Base-by-base conservation (phyloP, 2,888 invertebrate genomes). In the Panzeria rudis region DNA sequence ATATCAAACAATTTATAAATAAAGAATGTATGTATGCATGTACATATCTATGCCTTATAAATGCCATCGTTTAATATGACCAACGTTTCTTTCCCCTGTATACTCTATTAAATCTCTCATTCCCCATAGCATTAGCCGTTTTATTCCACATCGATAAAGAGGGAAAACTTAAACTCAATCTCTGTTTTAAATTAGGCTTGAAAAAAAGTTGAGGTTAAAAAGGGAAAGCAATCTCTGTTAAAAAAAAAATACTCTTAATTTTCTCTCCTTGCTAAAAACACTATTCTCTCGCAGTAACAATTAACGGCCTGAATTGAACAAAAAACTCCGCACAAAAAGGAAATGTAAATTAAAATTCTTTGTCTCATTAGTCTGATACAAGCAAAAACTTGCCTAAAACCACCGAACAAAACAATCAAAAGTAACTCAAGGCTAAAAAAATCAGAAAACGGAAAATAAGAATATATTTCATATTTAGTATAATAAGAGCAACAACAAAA, bases 291-390 rank as follows among this genome's bases (percentile, higher is more conserved):
- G 4, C 20, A 35, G 15, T 11, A 38, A 9, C 66, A 68, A 62
- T 52, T 52, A 62, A 78, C 6, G n/a, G 38, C 7, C 29, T 32
- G 38, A 41, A 15, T 32, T 15, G 13, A 20, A 32, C 25, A 29
- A 59, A 50, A 50, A 17, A 69, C 11, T 20, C 5, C 5, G 8
- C 20, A 73, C 6, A 72, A 66, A 61, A 71, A 71, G 61, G 61
- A 78, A 71, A 71, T 78, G 52, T 20, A 52, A 78, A 78, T 78
- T 78, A 78, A 78, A 78, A 78, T 78, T 69, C 69, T 69, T 78
- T 52, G 50, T 69, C 52, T 78, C 52, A 71, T 78, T 71, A 71
- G 61, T 25, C 25, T 66, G 32, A 66, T 61, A 38, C 59, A 5
- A 61, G 77, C 23, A 50, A 68, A 59, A 52, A 41, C 6, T 52